A percentile compares a stretch with the other conserved stretches of the same genome.
Evolutionary conservation across 2,888 invertebrate species (phyloP).

Genomic region (Sarcophaga variegata): DNA sequence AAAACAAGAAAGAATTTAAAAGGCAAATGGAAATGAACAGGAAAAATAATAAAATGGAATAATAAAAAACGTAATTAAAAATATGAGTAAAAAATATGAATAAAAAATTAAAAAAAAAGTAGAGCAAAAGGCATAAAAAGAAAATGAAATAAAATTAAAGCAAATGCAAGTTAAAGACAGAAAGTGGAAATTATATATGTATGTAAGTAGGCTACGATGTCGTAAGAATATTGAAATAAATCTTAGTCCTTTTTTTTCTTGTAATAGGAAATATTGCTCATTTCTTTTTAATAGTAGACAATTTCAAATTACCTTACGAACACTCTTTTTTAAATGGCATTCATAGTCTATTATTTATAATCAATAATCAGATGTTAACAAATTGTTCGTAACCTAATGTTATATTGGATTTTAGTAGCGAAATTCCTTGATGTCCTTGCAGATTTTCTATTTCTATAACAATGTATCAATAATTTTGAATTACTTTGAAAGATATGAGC

Average conservation of each 20-base stretch:
- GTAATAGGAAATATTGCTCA: background rate
- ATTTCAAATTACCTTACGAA: no score
- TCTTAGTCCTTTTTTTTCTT: background rate
- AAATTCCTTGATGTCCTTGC: no score
- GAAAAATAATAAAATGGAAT: conserved; percentile 5
- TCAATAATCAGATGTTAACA: no score
- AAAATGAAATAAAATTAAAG: conserved; percentile 36
- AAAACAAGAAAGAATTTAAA: conserved; percentile 24
- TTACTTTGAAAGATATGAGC: no score
- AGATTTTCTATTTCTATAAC: no score
- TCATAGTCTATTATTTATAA: no score
- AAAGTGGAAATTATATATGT: conserved; percentile 20
- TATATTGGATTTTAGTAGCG: no score
- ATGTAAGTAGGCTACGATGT: background rate
- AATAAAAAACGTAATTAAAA: conserved; percentile 46
- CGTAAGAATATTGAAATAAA: conserved; percentile 1
- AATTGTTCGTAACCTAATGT: no score
- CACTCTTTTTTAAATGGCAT: no score
- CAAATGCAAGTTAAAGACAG: conserved; percentile 21
- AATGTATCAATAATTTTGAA: no score
- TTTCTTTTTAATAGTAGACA: background rate
- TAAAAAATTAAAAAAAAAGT: conserved; percentile 26
- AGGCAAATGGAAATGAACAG: background rate
- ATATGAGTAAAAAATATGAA: conserved; percentile 33
- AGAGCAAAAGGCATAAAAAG: background rate